phyloP scores from a whole-genome alignment of 2,888 invertebrate genomes.

The Scelioninae gen. 1 region DNA sequence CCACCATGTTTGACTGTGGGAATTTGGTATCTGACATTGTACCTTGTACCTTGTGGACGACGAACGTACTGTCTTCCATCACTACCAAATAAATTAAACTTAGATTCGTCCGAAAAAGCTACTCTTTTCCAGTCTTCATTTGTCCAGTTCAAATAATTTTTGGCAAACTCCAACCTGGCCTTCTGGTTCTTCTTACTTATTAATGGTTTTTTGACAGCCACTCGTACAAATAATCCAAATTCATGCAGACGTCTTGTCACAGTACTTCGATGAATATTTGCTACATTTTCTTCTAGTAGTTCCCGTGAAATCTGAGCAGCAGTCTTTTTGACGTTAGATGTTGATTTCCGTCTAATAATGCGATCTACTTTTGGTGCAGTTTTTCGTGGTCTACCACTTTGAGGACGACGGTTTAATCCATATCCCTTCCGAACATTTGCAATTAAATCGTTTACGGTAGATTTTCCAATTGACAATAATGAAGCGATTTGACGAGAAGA shows the following conservation, averaged over 20 bases:
- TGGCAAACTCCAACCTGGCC: slow-evolving; percentile 45
- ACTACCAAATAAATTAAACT: slow-evolving; percentile 47
- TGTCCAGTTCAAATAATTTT: slow-evolving; percentile 43
- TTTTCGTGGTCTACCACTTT: slow-evolving; percentile 11
- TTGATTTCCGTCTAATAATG: slow-evolving; percentile 7
- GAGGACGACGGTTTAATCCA: slow-evolving; percentile 12
- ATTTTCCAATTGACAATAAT: slow-evolving; percentile 18
- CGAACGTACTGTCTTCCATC: slow-evolving; percentile 21
- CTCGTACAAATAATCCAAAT: slow-evolving; percentile 40
- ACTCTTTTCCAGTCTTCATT: slow-evolving; percentile 26
- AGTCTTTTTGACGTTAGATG: not conserved
- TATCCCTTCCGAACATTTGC: not conserved
- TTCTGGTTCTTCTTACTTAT: slow-evolving; percentile 43
- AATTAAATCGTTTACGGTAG: slow-evolving; percentile 10
- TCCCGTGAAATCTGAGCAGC: slow-evolving; percentile 10
- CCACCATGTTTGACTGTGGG: slow-evolving; percentile 22
- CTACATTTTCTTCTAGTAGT: slow-evolving; percentile 2
- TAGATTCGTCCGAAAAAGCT: slow-evolving; percentile 40
- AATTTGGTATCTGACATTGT: slow-evolving; percentile 14
- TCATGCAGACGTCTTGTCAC: slow-evolving; percentile 41
- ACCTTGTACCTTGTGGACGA: slow-evolving; percentile 5
- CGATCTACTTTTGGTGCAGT: not conserved
- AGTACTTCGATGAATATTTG: slow-evolving; percentile 15
- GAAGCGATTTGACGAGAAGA: slow-evolving; percentile 11
- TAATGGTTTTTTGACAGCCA: slow-evolving; percentile 33